These are phyloP conservation scores for Microctonus hyperodae DNA, from an alignment of 2,888 invertebrate species.

Conservation along the genomic window DNA sequence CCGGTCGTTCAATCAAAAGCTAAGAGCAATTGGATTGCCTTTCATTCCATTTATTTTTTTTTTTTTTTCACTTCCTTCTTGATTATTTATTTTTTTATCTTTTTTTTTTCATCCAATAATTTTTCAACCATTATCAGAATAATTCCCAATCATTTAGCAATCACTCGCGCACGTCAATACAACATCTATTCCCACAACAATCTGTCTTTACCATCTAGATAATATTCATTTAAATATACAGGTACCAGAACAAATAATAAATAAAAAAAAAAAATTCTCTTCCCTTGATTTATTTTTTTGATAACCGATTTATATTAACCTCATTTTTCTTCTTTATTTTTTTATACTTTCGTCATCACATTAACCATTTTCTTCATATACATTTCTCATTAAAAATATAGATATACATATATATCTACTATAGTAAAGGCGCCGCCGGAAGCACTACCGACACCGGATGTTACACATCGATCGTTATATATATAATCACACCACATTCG, in stretches of 20 bases:
- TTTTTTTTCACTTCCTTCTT: neutral
- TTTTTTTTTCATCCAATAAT: neutral
- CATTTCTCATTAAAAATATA: neutral
- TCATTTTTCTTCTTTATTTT: too few relatives aligned
- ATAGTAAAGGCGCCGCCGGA: conserved; percentile 24
- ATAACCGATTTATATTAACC: too few relatives aligned
- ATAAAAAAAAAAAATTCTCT: too few relatives aligned
- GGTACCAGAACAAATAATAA: too few relatives aligned
- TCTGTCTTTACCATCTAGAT: neutral
- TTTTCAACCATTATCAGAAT: neutral
- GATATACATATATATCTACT: neutral
- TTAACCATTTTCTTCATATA: neutral
- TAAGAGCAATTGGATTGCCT: neutral
- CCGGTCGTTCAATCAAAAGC: conserved; percentile 2
- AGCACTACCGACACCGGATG: conserved; percentile 30
- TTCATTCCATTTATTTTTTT: neutral
- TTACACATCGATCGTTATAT: conserved; percentile 14
- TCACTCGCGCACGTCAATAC: neutral
- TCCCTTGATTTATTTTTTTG: too few relatives aligned
- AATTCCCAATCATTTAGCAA: neutral
- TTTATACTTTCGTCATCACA: too few relatives aligned
- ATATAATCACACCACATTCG: too few relatives aligned
- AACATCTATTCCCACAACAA: neutral
- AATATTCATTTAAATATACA: neutral
- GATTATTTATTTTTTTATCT: too few relatives aligned